phyloP scores from a whole-genome alignment of 2,113 vertebrate species.

The Semnornis frantzii region DNA sequence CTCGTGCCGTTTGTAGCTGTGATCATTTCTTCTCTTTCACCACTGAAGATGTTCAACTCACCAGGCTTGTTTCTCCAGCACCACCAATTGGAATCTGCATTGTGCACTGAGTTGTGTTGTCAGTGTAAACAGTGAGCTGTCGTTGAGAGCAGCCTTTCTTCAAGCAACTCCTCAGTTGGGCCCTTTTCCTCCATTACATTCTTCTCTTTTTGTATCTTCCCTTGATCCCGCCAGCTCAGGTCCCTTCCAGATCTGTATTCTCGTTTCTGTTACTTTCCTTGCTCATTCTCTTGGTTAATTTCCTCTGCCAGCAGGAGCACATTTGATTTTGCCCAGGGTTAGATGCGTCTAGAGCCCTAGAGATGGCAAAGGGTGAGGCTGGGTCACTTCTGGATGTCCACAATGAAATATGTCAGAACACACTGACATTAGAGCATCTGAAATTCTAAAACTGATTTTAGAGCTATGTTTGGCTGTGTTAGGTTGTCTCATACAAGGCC shows the following conservation, averaged over 20 bases:
- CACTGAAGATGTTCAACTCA: background rate
- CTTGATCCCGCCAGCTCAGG: background rate
- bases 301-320: background rate
- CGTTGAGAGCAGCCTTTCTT: background rate
- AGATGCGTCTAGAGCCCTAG: background rate
- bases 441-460: background rate
- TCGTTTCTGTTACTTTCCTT: background rate
- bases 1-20: accelerated
- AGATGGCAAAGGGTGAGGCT: background rate
- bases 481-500: background rate
- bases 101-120: background rate
- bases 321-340: background rate
- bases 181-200: background rate
- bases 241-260: background rate
- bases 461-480: background rate
- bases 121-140: background rate
- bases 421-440: background rate
- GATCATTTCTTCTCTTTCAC: background rate
- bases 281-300: background rate
- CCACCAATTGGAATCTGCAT: background rate
- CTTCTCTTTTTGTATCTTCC: background rate
- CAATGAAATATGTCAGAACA: background rate
- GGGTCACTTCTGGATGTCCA: background rate
- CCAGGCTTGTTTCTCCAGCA: background rate
- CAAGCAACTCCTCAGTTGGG: background rate